Evolutionary conservation across 2,888 invertebrate species (phyloP).

Genomic region (Baccha elongata): DNA sequence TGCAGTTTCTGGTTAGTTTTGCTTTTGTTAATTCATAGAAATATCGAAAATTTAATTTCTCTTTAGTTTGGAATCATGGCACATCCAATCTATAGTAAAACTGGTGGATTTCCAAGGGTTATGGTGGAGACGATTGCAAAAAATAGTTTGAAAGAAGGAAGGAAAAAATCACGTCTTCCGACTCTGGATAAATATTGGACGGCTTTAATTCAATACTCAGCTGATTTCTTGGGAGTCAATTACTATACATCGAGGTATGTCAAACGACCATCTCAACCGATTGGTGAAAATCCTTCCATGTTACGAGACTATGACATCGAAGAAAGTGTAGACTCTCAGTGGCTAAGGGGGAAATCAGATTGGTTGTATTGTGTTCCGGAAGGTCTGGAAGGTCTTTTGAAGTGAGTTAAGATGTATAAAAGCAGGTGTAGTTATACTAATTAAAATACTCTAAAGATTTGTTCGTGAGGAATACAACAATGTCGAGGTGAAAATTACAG

Average conservation of each 20-base stretch:
- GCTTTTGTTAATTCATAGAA: neutral
- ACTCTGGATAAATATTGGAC: conserved; percentile 73
- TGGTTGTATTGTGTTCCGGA: conserved; percentile 66
- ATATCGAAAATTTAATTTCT: neutral
- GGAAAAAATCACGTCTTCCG: conserved; percentile 77
- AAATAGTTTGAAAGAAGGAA: conserved; percentile 78
- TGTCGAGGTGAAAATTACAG: conserved; percentile 84
- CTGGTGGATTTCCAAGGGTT: conserved; percentile 78
- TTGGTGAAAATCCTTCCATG: conserved; percentile 82
- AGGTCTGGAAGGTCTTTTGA: conserved; percentile 8
- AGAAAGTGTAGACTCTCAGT: conserved; percentile 74
- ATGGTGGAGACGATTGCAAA: conserved; percentile 78
- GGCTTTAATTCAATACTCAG: conserved; percentile 75
- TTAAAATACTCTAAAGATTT: conserved; percentile 79
- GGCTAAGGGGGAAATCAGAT: conserved; percentile 76
- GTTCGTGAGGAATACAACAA: conserved; percentile 84
- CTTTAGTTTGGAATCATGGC: conserved; percentile 80
- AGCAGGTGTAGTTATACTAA: neutral
- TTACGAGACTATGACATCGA: conserved; percentile 82
- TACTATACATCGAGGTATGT: conserved; percentile 77
- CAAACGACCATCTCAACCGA: conserved; percentile 69
- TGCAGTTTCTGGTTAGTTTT: conserved; percentile 76
- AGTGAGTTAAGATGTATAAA: conserved; percentile 54
- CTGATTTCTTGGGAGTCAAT: conserved; percentile 78
- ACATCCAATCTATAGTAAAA: conserved; percentile 78